Evolutionary conservation across 2,113 vertebrate species (phyloP), one percentile per base, ranked within the genome.

Genomic region (Syrmaticus mikado): DNA sequence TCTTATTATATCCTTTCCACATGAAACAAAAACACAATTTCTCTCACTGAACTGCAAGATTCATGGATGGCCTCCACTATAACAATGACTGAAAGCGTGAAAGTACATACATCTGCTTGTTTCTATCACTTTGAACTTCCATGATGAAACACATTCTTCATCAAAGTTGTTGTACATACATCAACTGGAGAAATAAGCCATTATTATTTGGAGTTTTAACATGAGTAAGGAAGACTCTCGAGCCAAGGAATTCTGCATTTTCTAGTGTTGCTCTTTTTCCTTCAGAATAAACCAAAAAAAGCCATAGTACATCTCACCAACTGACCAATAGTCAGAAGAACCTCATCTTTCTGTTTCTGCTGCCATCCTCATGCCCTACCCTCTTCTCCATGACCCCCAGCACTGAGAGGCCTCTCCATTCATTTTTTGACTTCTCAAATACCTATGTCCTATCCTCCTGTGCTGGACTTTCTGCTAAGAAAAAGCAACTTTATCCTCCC

Each of bases 371-470:
- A 1, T 19, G 9, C 13, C 43, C 19, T 41, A 41, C 7, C 19
- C 28, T 55, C 9, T 41, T 3, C 17, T 67, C 19, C 9, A 28
- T 4, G 19, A 20, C 7, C 11, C 6, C 22, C 62, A 75, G 21
- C 17, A 85, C 32, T 10, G 46, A 13, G 28, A 82, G 28, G 18
- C 52, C 5, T 57, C 7, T 28, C 38, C 2, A 1, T 38, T 52
- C 10, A 4, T 34, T 71, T 48, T 2, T 12, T 62, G 32, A 13
- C 10, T 55, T 78, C 36, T 78, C 52, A 50, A 71, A 40, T 10
- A 60, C 5, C 38, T 1, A 0, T 30, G 30, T 75, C 57, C 70
- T 17, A 15, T 14, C 50, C 15, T 6, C 30, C 22, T 48, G 13
- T 57, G 27, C 40, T 38, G 18, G 77, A 28, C 4, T 1, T 82